phyloP scores from a whole-genome alignment of 2,797 vertebrate genomes.

The Atherinosoma microstoma region DNA sequence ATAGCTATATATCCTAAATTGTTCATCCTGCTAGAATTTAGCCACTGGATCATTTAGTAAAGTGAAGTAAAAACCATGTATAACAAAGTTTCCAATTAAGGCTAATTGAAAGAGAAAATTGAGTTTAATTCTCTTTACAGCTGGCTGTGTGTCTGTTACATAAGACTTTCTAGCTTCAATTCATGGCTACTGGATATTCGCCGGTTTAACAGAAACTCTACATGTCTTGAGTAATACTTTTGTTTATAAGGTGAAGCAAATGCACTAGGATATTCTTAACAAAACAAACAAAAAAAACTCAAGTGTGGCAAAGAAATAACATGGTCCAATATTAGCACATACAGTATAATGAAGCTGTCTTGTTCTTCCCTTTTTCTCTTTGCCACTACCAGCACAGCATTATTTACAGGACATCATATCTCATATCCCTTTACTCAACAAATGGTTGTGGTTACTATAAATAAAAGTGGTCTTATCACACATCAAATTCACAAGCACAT shows the following conservation, averaged over 20 bases:
- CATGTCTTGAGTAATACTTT: background rate
- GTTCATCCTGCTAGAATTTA: background rate
- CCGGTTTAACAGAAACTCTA: background rate
- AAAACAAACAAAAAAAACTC: background rate
- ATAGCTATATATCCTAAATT: background rate
- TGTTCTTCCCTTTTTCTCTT: slow-evolving; percentile 7
- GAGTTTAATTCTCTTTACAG: too few relatives aligned
- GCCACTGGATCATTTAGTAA: background rate
- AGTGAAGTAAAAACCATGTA: background rate
- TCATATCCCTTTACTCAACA: slow-evolving; percentile 20
- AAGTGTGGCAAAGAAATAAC: background rate
- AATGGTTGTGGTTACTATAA: slow-evolving; percentile 7
- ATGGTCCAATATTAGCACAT: background rate
- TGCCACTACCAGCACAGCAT: slow-evolving; percentile 19
- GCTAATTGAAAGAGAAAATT: background rate
- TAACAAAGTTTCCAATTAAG: background rate
- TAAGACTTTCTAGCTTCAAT: background rate
- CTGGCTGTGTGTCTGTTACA: background rate
- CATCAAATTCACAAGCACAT: slow-evolving; percentile 18
- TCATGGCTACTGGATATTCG: background rate
- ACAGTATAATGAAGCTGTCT: background rate
- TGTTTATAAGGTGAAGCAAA: slow-evolving; percentile 2
- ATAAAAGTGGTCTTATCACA: slow-evolving; percentile 37
- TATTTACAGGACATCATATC: slow-evolving; percentile 11
- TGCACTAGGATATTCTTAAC: background rate